phyloP scores from a whole-genome alignment of 2,797 vertebrate species.

The Halcyon chelicuti region DNA sequence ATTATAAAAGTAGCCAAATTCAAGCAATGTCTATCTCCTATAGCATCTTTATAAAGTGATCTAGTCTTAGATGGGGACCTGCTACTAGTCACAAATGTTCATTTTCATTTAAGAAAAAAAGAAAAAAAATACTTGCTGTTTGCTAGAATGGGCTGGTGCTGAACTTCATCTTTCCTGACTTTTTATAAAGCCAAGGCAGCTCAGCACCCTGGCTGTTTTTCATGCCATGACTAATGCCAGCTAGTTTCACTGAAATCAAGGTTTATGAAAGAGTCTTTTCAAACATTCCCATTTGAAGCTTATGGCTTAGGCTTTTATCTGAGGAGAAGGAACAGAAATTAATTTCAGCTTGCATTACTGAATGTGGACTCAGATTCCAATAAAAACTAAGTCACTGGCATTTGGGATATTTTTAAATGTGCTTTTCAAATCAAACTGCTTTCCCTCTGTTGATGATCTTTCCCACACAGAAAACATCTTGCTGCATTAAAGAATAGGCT shows the following conservation, averaged over 20 bases:
- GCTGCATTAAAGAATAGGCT: neutral
- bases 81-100: neutral
- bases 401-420: constrained; percentile 35
- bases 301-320: neutral
- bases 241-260: neutral
- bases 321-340: neutral
- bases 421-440: constrained; percentile 33
- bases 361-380: neutral
- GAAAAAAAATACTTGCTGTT: neutral
- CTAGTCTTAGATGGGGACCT: neutral
- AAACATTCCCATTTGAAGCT: neutral
- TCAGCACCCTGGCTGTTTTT: neutral
- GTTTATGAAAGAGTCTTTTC: neutral
- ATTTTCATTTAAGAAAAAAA: neutral
- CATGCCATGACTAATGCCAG: neutral
- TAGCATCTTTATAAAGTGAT: neutral
- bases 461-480: neutral
- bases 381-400: neutral
- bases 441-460: neutral
- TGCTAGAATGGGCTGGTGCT: neutral
- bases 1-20: neutral
- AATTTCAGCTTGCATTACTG: neutral
- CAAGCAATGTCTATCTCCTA: neutral
- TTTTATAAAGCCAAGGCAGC: neutral
- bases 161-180: neutral